Base-by-base conservation (phyloP, 2,113 vertebrate genomes). In the Rattus norvegicus region DNA sequence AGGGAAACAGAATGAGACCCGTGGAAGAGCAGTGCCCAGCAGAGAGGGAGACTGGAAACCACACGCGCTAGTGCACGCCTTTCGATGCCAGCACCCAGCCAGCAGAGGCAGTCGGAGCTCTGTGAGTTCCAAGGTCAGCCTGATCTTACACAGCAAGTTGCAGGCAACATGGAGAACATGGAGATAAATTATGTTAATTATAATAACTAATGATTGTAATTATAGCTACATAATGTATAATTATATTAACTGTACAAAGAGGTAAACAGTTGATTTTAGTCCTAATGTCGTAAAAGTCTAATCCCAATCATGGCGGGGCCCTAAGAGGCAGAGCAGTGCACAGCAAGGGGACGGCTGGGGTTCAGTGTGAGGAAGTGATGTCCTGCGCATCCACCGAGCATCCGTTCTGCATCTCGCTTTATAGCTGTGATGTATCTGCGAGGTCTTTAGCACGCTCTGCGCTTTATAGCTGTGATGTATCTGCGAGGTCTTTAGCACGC, bases 1-100 rank as follows among this genome's bases (percentile, higher is more conserved):
- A 73, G 86, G 72, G 63, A 83, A 70, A 94, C 85, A 81, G 13
- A 63, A 61, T 43, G 54, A 95, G 76, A 89, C 63, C 84, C 73
- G 61, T 13, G 36, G 75, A 43, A 59, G 92, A 33, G 36, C 88
- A 65, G 83, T 81, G 43, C 80, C 91, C 12, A 69, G n/a, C 59
- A 7, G 84, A 79, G 56, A 88, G n/a, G 43, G 61, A 43, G 56
- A 59, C 17, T 43, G 43, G 14, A 67, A 19, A 49, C 63, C 47
- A 1, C 10, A 28, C 9, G 13, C 63, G 83, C 36, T 8, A 52
- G 59, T 28, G 7, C 56, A 47, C 2, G 10, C 14, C 83, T 65
- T 43, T 30, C 43, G 26, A 30, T 47, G n/a, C 39, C 39, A 19
- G 1, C 26, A 28, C 14, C 26, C 59, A 85, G 59, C 79, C 22